Evolutionary conservation across 92 coral and sea anemone genomes (phyloP).

Genomic region (Epizoanthus ramosus): DNA sequence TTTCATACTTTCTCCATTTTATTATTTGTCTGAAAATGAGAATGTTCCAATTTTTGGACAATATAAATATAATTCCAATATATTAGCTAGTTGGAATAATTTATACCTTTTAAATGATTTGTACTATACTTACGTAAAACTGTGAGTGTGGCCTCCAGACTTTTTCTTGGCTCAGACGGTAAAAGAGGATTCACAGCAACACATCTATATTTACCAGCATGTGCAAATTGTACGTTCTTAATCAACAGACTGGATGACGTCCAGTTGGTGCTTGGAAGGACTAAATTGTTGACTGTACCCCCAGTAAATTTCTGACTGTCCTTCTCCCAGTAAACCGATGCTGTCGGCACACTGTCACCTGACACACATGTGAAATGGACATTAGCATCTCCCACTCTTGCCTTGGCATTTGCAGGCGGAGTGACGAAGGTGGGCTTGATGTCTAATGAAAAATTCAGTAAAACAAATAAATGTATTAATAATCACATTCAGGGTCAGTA

Average conservation of each 20-base stretch:
- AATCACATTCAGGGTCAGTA: no score
- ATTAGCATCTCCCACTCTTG: conserved; percentile 69
- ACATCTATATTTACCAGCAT: conserved; percentile 91
- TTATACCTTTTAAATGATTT: no score
- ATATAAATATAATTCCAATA: no score
- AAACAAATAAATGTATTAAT: no score
- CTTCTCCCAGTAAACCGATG: conserved; percentile 87
- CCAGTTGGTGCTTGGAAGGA: conserved; percentile 57
- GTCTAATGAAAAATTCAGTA: no score
- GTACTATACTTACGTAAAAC: conserved; percentile 95
- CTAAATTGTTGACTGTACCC: conserved; percentile 41
- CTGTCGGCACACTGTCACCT: conserved; percentile 75
- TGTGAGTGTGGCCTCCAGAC: conserved; percentile 59
- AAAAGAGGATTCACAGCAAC: conserved; percentile 87
- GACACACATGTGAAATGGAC: conserved; percentile 76
- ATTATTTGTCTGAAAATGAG: no score
- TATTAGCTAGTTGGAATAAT: no score
- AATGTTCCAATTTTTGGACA: no score
- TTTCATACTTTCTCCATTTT: no score
- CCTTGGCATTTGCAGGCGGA: conserved; percentile 59
- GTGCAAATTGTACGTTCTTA: conserved; percentile 65
- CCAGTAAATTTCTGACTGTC: conserved; percentile 66
- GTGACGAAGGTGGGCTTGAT: conserved; percentile 60
- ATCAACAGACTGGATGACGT: conserved; percentile 78
- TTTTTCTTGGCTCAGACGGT: conserved; percentile 54